Percentiles rank a stretch among this genome's conserved stretches.
phyloP scores from a whole-genome alignment of 2,888 invertebrate genomes.

The Drosophila multiciliata region DNA sequence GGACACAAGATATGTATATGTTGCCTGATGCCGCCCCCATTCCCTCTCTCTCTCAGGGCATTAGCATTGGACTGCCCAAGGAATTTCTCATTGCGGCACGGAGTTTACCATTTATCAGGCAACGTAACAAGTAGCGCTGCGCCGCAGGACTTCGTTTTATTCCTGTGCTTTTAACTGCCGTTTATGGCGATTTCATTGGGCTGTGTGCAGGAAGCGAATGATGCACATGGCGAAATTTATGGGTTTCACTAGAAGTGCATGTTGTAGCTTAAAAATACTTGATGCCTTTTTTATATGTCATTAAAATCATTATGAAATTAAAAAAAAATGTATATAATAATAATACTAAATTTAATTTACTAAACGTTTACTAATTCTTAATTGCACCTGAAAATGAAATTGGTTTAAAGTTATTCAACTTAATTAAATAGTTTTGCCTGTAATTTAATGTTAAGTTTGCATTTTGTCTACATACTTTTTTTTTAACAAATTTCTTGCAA shows the following conservation, averaged over 20 bases:
- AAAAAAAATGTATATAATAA: neutral
- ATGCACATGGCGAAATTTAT: constrained; percentile 29
- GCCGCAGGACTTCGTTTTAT: constrained; percentile 64
- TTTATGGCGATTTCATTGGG: constrained; percentile 52
- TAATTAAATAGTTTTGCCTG: neutral
- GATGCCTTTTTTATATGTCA: neutral
- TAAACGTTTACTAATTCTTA: neutral
- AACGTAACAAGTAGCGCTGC: constrained; percentile 61
- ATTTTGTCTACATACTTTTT: neutral
- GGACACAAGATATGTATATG: constrained; percentile 44
- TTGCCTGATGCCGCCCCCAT: neutral
- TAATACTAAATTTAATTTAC: no score
- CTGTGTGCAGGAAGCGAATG: constrained; percentile 34
- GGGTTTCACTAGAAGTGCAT: neutral
- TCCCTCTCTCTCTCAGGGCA: constrained; percentile 1
- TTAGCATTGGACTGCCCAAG: constrained; percentile 25
- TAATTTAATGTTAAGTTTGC: neutral
- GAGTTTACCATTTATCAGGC: constrained; percentile 61
- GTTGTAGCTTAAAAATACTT: neutral
- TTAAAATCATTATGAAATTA: neutral
- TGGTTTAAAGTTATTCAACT: neutral
- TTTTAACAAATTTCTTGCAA: constrained; percentile 19
- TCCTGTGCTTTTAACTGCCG: constrained; percentile 59
- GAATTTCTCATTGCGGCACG: constrained; percentile 30
- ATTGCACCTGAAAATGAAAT: neutral